Evolutionary conservation across 2,888 invertebrate genomes (phyloP).

Genomic region (Philopedon plagiatum): DNA sequence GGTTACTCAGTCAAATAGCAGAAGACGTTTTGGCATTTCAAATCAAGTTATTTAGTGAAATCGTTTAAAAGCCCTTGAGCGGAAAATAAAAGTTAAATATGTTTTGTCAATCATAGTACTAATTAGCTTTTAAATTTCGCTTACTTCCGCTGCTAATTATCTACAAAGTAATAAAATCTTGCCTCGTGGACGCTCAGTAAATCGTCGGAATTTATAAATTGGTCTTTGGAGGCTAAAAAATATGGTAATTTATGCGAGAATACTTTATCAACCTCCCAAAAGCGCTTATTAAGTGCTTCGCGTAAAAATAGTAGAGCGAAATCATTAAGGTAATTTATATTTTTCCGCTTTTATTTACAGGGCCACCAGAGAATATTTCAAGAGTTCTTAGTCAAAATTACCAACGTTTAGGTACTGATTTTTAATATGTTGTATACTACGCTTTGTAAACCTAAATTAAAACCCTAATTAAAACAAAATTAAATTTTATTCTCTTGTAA

Average conservation of each 20-base stretch:
- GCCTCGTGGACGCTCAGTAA: neutral
- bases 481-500: too few species aligned
- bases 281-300: constrained; percentile 4
- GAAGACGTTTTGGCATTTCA: too few species aligned
- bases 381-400: too few species aligned
- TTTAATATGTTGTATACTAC: too few species aligned
- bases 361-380: too few species aligned
- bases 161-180: constrained; percentile 1
- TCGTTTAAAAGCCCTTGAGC: too few species aligned
- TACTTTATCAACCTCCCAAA: neutral
- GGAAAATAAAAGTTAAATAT: neutral
- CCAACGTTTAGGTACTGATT: too few species aligned
- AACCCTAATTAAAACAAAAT: too few species aligned
- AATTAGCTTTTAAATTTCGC: neutral
- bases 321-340: neutral
- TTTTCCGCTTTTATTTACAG: neutral
- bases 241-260: neutral
- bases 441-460: too few species aligned
- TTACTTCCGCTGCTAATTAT: neutral
- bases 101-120: neutral
- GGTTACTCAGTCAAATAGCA: too few species aligned
- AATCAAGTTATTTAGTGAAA: too few species aligned
- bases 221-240: constrained; percentile 1
- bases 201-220: constrained; percentile 11
- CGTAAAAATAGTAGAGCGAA: constrained; percentile 1